Evolutionary conservation across 2,888 invertebrate genomes (phyloP).

Genomic region (Archaeoteleia sp.): DNA sequence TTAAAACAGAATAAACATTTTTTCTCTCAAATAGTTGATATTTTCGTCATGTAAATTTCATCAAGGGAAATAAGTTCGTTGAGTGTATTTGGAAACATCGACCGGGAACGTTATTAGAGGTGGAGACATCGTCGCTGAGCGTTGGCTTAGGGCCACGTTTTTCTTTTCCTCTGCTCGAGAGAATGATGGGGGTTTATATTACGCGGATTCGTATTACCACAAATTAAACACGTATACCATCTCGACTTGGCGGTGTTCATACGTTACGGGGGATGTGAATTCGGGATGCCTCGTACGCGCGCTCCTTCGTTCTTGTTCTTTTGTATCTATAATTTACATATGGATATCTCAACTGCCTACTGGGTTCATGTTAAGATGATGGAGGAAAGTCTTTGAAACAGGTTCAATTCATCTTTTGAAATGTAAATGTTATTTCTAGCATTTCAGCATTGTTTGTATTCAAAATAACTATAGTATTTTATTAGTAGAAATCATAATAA

Average conservation of each 20-base stretch:
- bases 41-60: slow-evolving; percentile 25
- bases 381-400: too few species aligned
- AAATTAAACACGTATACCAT: slow-evolving; percentile 69
- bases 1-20: too few species aligned
- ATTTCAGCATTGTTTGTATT: slow-evolving; percentile 3
- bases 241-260: slow-evolving; percentile 58
- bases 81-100: neutral
- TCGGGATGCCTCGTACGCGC: neutral
- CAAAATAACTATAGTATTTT: neutral
- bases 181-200: slow-evolving; percentile 69
- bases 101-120: slow-evolving; percentile 40
- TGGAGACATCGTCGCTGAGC: slow-evolving; percentile 60
- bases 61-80: slow-evolving; percentile 12
- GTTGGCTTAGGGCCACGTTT: slow-evolving; percentile 10
- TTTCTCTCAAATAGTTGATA: neutral
- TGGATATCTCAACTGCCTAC: slow-evolving; percentile 2
- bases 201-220: slow-evolving; percentile 70
- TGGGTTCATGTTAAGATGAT: slow-evolving; percentile 21
- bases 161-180: slow-evolving; percentile 49
- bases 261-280: slow-evolving; percentile 55
- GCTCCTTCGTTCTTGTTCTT: slow-evolving; percentile 1
- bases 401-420: too few species aligned
- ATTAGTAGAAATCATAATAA: too few species aligned
- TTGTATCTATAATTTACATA: slow-evolving; percentile 1
- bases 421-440: too few species aligned